Evolutionary conservation across 2,797 vertebrate species (phyloP).

Genomic region (Silurus lanzhouensis): DNA sequence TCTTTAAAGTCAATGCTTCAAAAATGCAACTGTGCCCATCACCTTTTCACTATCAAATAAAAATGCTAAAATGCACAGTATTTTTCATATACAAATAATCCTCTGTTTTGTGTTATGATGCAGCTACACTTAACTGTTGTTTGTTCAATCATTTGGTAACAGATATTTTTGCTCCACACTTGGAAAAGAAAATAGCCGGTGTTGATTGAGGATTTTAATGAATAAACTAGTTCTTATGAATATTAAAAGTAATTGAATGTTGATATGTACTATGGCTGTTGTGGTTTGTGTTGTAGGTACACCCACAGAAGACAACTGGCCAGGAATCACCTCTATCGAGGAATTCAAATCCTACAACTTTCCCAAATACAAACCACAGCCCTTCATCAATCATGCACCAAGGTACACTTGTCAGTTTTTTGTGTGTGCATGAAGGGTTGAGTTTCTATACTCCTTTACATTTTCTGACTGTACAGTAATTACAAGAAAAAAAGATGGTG

Average conservation of each 20-base stretch:
- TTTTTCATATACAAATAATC: too few relatives aligned
- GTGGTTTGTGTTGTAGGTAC: slow-evolving; percentile 77
- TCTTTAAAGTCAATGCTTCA: not conserved
- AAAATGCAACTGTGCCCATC: not conserved
- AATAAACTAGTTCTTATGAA: not conserved
- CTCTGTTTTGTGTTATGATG: not conserved
- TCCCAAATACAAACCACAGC: slow-evolving; percentile 94
- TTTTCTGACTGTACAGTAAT: not conserved
- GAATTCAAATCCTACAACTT: slow-evolving; percentile 98
- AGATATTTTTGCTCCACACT: not conserved
- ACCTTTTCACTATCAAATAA: not conserved
- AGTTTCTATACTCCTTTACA: not conserved
- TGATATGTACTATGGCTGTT: slow-evolving; percentile 16
- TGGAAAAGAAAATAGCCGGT: not conserved
- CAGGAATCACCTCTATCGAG: slow-evolving; percentile 90
- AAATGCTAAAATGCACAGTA: too few relatives aligned
- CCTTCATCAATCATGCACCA: slow-evolving; percentile 93
- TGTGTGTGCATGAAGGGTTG: not conserved
- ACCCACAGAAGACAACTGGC: slow-evolving; percentile 93
- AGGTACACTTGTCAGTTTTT: slow-evolving; percentile 73
- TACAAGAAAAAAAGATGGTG: not conserved
- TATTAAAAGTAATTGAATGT: not conserved
- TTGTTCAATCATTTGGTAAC: not conserved
- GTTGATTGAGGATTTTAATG: not conserved
- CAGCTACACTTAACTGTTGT: not conserved